Evolutionary conservation across 1,140 invertebrate species (phyloP), one percentile per base, ranked within the genome.

Genomic region (Caenorhabditis brenneri): DNA sequence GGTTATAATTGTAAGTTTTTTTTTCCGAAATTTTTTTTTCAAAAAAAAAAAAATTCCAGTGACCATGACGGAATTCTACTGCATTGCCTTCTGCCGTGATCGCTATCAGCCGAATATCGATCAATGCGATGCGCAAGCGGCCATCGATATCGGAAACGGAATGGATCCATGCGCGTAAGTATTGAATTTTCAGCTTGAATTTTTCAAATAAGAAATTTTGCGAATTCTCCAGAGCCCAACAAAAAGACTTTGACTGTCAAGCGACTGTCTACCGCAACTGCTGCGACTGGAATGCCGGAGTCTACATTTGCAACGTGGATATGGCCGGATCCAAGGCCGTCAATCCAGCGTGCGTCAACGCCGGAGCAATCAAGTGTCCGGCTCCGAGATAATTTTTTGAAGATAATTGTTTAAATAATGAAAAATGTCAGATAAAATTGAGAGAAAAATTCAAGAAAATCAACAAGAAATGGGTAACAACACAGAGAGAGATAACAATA

Each of bases 1-100:
- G 81, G 81, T 46, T 82, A 82, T 42, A 74, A 82, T 27, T 65
- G 81, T 82, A 48, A 82, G 79, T 81, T 16, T 22, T 27, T 22
- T 22, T 12, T 27, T 58, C 39, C 39, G 33, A 6, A 27, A 27
- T n/a, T 4, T 51, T 24, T 27, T 51, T 24, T 27, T 55, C 1
- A 48, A 27, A 46, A 27, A 48, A 24, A 16, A 16, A 1, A 49
- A 29, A 0, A 39, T 81, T 82, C 7, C 51, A 53, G 51, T 51
- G 22, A 58, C 51, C 19, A 80, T 53, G 51, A 80, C 79, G 24
- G 79, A 80, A 36, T 80, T 80, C 79, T 80, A 80, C 33, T 80
- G 79, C 36, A 53, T 80, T n/a, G 79, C 79, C 46, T 80, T 53
- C 79, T 51, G 48, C 12, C 79, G 79, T 80, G 79, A 80, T 36